Evolutionary conservation across 2,888 invertebrate genomes (phyloP), one percentile per base, ranked within the genome.

Genomic region (Plutella xylostella): DNA sequence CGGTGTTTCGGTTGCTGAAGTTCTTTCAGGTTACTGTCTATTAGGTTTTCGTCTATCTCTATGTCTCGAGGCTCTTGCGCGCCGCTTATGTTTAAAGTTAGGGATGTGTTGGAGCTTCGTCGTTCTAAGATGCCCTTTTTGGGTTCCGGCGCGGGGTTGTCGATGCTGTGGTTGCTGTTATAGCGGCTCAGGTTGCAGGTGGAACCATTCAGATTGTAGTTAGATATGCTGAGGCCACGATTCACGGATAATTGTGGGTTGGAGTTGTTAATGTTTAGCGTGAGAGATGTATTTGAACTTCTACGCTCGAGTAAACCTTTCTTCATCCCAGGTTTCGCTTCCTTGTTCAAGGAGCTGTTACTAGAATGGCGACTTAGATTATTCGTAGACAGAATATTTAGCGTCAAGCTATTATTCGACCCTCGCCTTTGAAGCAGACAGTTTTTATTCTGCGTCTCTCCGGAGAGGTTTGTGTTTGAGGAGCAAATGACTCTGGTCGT

Each of bases 251-350:
- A 52, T 46, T 83, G 84, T 0, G 82, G 76, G 46, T 79, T 82
- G 0, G 80, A 78, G 19, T 61, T 77, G 46, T 80, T 83, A 7
- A 85, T 83, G 47, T 93, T 93, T 18, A 97, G 88, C 1, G 96
- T 96, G 2, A 97, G 77, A 45, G 95, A 95, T 0, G 96, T 94
- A 64, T 94, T 96, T 1, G 96, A 96, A 42, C 96, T 96, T 44
- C 97, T 85, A 20, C 97, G 87, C 64, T 94, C 94, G 4, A 94
- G 73, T 1, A 94, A 72, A 7, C 93, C 92, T 57, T 92, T 92
- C 34, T 87, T 86, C 37, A 76, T 85, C 0, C 68, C 67, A 0
- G 63, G 54, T 56, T 75, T 82, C 0, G 64, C 63, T 6, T 80
- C 82, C 58, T 78, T 79, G 47, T 80, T 85, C 3, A 87, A 65